Conservation (phyloP, 2,113 vertebrate species). For the Carlito syrichta region DNA sequence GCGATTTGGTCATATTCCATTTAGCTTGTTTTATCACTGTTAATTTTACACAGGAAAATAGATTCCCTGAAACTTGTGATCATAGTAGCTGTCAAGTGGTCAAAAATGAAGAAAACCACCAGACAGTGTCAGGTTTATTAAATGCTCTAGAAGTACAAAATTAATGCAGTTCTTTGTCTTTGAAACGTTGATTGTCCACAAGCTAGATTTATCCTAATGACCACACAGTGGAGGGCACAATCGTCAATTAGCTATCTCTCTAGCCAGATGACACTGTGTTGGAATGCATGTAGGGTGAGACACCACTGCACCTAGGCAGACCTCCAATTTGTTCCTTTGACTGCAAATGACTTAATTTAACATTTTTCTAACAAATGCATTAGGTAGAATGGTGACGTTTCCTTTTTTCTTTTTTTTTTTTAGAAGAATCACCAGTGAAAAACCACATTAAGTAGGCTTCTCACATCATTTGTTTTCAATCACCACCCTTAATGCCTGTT, state of each 20-base stretch:
- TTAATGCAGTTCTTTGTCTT: conserved; percentile 83
- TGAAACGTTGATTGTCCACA: conserved; percentile 78
- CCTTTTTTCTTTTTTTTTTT: background rate
- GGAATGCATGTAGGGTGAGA: conserved; percentile 46
- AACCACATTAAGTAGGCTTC: conserved; percentile 46
- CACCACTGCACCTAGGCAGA: conserved; percentile 41
- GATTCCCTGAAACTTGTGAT: conserved; percentile 83
- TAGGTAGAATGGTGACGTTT: conserved; percentile 30
- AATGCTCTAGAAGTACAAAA: conserved; percentile 79
- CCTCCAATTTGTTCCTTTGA: conserved; percentile 55
- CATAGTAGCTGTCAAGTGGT: conserved; percentile 82
- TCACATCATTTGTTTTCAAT: conserved; percentile 68
- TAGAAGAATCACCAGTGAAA: conserved; percentile 28
- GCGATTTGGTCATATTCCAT: conserved; percentile 81
- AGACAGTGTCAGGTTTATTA: conserved; percentile 86
- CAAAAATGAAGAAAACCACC: conserved; percentile 85
- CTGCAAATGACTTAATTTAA: conserved; percentile 64
- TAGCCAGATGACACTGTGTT: conserved; percentile 73
- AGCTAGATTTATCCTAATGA: conserved; percentile 82
- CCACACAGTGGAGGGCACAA: conserved; percentile 75
- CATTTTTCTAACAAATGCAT: conserved; percentile 50
- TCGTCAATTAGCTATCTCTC: conserved; percentile 81
- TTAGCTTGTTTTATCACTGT: conserved; percentile 80
- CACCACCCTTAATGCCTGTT: conserved; percentile 27
- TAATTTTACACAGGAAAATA: conserved; percentile 82